Evolutionary conservation across 2,888 invertebrate species (phyloP).

Genomic region (Yponomeuta malinellus): DNA sequence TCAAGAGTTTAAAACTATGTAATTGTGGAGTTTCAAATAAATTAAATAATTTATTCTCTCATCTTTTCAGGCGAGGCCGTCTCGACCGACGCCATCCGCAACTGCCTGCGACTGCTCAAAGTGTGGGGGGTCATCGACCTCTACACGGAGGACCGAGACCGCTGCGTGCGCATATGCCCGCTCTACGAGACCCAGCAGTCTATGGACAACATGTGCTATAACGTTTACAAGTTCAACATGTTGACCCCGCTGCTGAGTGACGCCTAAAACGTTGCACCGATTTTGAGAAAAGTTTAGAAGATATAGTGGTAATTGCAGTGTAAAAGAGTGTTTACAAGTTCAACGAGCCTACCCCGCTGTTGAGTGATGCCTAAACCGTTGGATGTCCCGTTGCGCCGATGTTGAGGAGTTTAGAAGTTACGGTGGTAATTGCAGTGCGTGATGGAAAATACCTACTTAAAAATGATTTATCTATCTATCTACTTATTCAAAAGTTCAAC

Average conservation of each 20-base stretch:
- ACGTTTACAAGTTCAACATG: conserved; percentile 53
- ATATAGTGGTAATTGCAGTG: not conserved
- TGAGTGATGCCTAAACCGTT: conserved; percentile 22
- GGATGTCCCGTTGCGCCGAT: not conserved
- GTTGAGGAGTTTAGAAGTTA: not conserved
- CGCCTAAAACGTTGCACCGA: not conserved
- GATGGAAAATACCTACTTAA: conserved; percentile 21
- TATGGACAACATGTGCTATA: conserved; percentile 38
- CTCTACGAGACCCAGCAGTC: conserved; percentile 38
- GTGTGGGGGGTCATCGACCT: conserved; percentile 87
- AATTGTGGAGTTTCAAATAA: too few relatives aligned
- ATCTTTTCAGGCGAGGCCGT: conserved; percentile 85
- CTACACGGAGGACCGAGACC: conserved; percentile 39
- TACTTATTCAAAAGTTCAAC: too few relatives aligned
- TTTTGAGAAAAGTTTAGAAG: not conserved
- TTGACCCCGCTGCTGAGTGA: conserved; percentile 39
- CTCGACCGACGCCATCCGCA: conserved; percentile 89
- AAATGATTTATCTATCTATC: too few relatives aligned
- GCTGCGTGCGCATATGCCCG: conserved; percentile 40
- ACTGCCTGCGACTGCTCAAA: conserved; percentile 87
- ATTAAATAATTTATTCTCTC: too few relatives aligned
- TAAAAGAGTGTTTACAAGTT: conserved; percentile 40
- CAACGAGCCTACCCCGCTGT: conserved; percentile 47
- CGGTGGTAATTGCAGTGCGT: conserved; percentile 20
- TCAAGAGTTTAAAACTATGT: too few relatives aligned